These are phyloP conservation scores for Tyria jacobaeae DNA, from an alignment of 2,888 invertebrate species.

Conservation along the genomic window DNA sequence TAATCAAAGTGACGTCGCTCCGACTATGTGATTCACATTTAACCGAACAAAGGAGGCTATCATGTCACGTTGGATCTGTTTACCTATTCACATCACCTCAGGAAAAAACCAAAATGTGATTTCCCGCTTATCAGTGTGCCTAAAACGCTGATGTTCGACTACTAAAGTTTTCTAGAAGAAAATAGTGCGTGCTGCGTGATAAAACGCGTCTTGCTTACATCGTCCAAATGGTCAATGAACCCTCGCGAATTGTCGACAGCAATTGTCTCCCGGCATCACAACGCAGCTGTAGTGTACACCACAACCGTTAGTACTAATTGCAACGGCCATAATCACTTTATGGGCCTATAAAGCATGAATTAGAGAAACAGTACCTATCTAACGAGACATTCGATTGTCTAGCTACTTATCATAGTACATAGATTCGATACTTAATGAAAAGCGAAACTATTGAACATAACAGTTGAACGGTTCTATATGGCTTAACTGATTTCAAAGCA, in stretches of 20 bases:
- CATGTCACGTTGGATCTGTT: slow-evolving; percentile 30
- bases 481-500: slow-evolving; percentile 80
- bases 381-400: slow-evolving; percentile 27
- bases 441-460: slow-evolving; percentile 62
- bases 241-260: slow-evolving; percentile 70
- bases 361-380: slow-evolving; percentile 30
- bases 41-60: slow-evolving; percentile 40
- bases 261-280: slow-evolving; percentile 71
- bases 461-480: slow-evolving; percentile 61
- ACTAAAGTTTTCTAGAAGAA: slow-evolving; percentile 54
- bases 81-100: slow-evolving; percentile 32
- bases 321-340: slow-evolving; percentile 67
- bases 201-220: slow-evolving; percentile 55
- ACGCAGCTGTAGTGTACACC: slow-evolving; percentile 66
- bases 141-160: slow-evolving; percentile 43
- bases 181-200: slow-evolving; percentile 49
- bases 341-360: slow-evolving; percentile 59
- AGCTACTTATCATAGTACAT: slow-evolving; percentile 11
- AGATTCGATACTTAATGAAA: slow-evolving; percentile 35
- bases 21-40: slow-evolving; percentile 37
- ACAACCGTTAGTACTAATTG: slow-evolving; percentile 74
- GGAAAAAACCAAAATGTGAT: slow-evolving; percentile 32
- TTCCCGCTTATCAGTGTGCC: slow-evolving; percentile 38
- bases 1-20: slow-evolving; percentile 25
- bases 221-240: slow-evolving; percentile 73